Conservation (phyloP, 2,113 vertebrate species). For the Speoplatyrhinus poulsoni region DNA sequence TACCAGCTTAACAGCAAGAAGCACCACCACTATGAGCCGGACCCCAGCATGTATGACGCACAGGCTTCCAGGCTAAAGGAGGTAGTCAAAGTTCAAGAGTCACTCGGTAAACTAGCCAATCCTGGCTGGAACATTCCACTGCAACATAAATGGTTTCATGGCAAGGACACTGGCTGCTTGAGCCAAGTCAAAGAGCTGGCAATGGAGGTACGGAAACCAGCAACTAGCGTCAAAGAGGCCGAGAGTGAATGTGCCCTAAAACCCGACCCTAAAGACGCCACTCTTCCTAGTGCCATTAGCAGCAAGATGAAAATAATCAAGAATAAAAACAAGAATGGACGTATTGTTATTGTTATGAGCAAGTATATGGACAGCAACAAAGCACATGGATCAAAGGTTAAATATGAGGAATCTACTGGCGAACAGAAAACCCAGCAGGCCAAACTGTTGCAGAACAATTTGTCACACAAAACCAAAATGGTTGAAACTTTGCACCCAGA, state of each 20-base stretch:
- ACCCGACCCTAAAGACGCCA: conserved; percentile 77
- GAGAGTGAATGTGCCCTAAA: conserved; percentile 66
- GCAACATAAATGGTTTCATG: conserved; percentile 87
- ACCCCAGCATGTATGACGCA: conserved; percentile 92
- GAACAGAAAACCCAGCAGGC: conserved; percentile 52
- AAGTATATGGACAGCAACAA: conserved; percentile 98
- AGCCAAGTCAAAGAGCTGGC: conserved; percentile 85
- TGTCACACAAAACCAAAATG: conserved; percentile 57
- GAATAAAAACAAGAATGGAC: conserved; percentile 98
- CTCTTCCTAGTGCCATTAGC: conserved; percentile 78
- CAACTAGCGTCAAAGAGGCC: conserved; percentile 49
- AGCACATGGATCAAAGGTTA: conserved; percentile 86
- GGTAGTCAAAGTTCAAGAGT: conserved; percentile 81
- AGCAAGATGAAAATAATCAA: conserved; percentile 99
- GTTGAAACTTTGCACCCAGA: conserved; percentile 45
- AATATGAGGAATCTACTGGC: conserved; percentile 78
- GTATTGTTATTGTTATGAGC: conserved; percentile 98
- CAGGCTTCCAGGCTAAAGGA: conserved; percentile 86
- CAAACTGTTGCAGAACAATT: conserved; percentile 56
- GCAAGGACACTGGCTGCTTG: conserved; percentile 84
- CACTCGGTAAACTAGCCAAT: conserved; percentile 70
- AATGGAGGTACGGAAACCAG: conserved; percentile 67
- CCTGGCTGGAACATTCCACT: conserved; percentile 80
- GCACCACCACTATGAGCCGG: conserved; percentile 96
- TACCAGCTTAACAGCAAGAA: conserved; percentile 99